Evolutionary conservation across 1,140 invertebrate genomes (phyloP), one percentile per base, ranked within the genome.

Genomic region (Drosophila ananassae): DNA sequence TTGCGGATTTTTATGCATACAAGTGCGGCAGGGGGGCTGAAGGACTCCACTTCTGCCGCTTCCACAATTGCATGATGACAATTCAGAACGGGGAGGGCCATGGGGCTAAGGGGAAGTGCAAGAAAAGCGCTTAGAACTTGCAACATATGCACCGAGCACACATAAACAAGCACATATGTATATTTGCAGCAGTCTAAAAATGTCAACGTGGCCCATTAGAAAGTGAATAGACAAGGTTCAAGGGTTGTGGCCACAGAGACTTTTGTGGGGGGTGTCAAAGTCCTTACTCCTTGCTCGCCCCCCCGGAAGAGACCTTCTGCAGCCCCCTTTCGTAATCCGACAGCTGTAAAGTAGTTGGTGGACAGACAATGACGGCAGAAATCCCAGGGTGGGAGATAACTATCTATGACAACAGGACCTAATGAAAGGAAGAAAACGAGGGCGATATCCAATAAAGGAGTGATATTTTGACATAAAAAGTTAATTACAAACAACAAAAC

Each of bases 141-240:
- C 44, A 58, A 52, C 73, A 50, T 63, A 63, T 67, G 58, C 63
- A 67, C 62, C 67, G 30, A 22, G 39, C 37, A 54, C 58, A 58
- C 50, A 58, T 47, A 22, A 30, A 21, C 56, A 62, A 44, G 21
- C 63, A 51, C 25, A 63, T 66, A 57, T 64, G 50, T 21, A 44
- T 44, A 44, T 44, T 66, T 73, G 68, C 54, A 34, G 58, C 66
- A 66, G 73, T 66, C 59, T 62, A 73, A 60, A 76, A 76, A 68
- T 46, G 66, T 72, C 77, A 79, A 55, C 72, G 57, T 73, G 52
- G 69, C 56, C 77, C 73, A 82, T 82, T 82, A 78, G 59, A 82
- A 82, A 74, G 74, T 78, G 74, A 82, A 82, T 58, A 74, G 51
- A 73, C 58, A 67, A 64, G 63, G 60, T 58, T 68, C 47, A 55